phyloP scores from a whole-genome alignment of 1,140 invertebrate genomes.

The Drosophila nebulosa region DNA sequence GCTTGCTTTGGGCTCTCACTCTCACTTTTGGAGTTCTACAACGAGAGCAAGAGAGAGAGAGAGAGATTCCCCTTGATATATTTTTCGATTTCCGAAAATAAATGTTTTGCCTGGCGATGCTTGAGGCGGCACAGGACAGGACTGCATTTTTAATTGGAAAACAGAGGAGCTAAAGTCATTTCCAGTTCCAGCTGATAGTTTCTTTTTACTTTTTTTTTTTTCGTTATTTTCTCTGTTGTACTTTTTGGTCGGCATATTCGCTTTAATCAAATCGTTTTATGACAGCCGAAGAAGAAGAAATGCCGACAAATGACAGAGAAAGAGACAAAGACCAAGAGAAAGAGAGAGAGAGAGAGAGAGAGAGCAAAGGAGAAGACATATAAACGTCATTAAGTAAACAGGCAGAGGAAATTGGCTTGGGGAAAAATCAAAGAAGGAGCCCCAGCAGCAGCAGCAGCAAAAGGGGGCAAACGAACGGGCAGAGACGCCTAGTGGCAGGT shows the following conservation, averaged over 20 bases:
- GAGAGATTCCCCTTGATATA: constrained; percentile 11
- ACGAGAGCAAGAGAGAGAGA: background rate
- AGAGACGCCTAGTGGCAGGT: constrained; percentile 57
- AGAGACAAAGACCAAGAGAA: background rate
- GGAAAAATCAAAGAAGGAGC: background rate
- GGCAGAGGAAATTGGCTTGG: constrained; percentile 16
- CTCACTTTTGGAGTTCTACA: constrained; percentile 42
- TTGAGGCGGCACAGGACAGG: constrained; percentile 49
- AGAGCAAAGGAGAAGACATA: constrained; percentile 50
- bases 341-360: background rate
- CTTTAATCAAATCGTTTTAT: constrained; percentile 79
- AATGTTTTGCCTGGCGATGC: constrained; percentile 39
- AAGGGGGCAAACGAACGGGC: background rate
- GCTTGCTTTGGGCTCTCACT: constrained; percentile 28
- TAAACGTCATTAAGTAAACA: constrained; percentile 75
- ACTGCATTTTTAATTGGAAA: constrained; percentile 73
- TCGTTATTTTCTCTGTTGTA: background rate
- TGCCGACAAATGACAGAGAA: constrained; percentile 70
- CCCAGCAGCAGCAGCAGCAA: background rate
- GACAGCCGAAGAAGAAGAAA: constrained; percentile 56
- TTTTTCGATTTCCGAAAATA: constrained; percentile 78
- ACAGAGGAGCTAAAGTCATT: constrained; percentile 24
- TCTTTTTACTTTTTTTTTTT: background rate
- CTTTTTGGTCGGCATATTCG: constrained; percentile 47
- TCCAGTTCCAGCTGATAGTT: constrained; percentile 40